Evolutionary conservation across 2,888 invertebrate species (phyloP), one percentile per base, ranked within the genome.

Genomic region (Cheilosia vernalis): DNA sequence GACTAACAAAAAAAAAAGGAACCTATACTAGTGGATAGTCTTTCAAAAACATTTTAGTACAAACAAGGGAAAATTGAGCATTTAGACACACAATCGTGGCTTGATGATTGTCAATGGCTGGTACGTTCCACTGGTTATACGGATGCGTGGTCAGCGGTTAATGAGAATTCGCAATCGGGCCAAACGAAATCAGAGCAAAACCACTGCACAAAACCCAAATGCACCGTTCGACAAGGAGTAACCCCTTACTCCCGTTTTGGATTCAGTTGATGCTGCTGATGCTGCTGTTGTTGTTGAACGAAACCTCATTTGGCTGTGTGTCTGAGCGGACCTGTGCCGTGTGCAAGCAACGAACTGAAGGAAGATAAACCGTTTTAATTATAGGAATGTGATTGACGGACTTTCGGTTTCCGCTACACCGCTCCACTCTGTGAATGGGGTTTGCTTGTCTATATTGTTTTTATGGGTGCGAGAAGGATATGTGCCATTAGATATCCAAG

Each of bases 351-450:
- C 27, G 64, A 37, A 37, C 15, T 37, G 64, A 64, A 64, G n/a
- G 66, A 66, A 60, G 60, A 76, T 66, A 76, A 66, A 76, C 58
- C 42, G 58, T 66, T 76, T 76, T 76, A 66, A 66, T 76, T 76
- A 58, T 74, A 40, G 58, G 58, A 76, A 60, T 76, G 66, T 66
- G 66, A 76, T 76, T 76, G 76, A 66, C 58, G 58, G 76, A 51
- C 42, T 66, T 67, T 60, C 42, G 56, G 33, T 56, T 40, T 4
- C 47, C 42, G 13, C 2, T 37, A 40, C 24, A 55, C 27, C 15
- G 19, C 19, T 5, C 15, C 51, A 13, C 24, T 53, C 40, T 24
- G 24, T 69, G 56, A 69, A 69, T 58, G 30, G n/a, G 56, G 51
- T 40, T 47, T 72, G 13, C 19, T 63, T 0, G 2, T 24, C 6